Conservation (phyloP, 2,797 vertebrate species). For the Oreonectes daqikongensis region DNA sequence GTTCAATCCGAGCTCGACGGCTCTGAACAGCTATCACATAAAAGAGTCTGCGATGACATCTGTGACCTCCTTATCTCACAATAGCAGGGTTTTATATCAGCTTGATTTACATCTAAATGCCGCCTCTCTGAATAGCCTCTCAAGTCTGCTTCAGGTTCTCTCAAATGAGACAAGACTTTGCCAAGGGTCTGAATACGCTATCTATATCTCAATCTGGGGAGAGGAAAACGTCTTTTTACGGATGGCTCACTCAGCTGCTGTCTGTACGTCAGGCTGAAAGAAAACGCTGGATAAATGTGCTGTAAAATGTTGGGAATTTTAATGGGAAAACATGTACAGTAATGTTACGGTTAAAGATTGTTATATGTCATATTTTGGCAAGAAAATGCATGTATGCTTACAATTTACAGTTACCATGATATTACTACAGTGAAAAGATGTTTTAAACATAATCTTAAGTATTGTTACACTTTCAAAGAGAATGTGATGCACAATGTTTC, state of each 20-base stretch:
- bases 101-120: slow-evolving; percentile 52
- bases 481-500: too few species aligned
- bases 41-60: slow-evolving; percentile 46
- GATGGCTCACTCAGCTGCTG: slow-evolving; percentile 1
- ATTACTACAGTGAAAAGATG: too few species aligned
- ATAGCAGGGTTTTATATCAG: slow-evolving; percentile 37
- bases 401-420: too few species aligned
- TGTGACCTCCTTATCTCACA: slow-evolving; percentile 50
- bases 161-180: slow-evolving; percentile 38
- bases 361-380: too few species aligned
- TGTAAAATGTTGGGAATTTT: background rate
- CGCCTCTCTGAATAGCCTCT: slow-evolving; percentile 28
- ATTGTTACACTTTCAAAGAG: too few species aligned
- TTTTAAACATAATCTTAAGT: too few species aligned
- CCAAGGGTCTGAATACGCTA: slow-evolving; percentile 20
- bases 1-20: slow-evolving; percentile 37
- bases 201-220: background rate
- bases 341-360: too few species aligned
- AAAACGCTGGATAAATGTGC: background rate
- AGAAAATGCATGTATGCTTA: too few species aligned
- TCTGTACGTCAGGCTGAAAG: background rate
- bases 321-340: background rate
- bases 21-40: slow-evolving; percentile 44
- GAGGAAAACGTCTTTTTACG: slow-evolving; percentile 17
- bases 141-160: slow-evolving; percentile 19